Conservation (phyloP, 2,113 vertebrate species). For the Oreocharis arfaki region DNA sequence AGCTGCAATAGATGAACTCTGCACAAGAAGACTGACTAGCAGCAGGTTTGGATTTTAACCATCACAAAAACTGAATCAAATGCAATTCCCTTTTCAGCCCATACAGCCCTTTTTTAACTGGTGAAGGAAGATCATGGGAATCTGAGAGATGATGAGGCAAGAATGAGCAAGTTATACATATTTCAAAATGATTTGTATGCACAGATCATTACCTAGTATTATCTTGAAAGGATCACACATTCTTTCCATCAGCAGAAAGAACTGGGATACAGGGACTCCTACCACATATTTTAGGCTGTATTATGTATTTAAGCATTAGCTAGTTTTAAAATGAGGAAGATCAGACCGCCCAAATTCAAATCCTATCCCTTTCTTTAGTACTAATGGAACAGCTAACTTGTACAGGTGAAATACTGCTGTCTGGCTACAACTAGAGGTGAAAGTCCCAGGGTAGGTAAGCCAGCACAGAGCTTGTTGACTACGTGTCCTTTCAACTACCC, state of each 20-base stretch:
- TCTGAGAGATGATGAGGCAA: not conserved
- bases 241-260: not conserved
- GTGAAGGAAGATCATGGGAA: not conserved
- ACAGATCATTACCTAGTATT: not conserved
- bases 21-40: not conserved
- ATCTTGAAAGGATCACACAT: not conserved
- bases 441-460: not conserved
- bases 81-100: not conserved
- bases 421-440: not conserved
- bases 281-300: not conserved
- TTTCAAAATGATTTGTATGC: not conserved
- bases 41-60: not conserved
- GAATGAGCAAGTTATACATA: not conserved
- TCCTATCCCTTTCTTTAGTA: not conserved
- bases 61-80: not conserved
- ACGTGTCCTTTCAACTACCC: not conserved
- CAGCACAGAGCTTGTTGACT: not conserved
- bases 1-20: not conserved
- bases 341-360: not conserved
- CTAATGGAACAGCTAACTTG: accelerated
- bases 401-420: not conserved
- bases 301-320: not conserved
- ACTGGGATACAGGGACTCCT: accelerated
- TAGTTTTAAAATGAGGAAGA: not conserved
- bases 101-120: not conserved